phyloP scores from a whole-genome alignment of 1,140 invertebrate genomes.

The Sycobia sp. region DNA sequence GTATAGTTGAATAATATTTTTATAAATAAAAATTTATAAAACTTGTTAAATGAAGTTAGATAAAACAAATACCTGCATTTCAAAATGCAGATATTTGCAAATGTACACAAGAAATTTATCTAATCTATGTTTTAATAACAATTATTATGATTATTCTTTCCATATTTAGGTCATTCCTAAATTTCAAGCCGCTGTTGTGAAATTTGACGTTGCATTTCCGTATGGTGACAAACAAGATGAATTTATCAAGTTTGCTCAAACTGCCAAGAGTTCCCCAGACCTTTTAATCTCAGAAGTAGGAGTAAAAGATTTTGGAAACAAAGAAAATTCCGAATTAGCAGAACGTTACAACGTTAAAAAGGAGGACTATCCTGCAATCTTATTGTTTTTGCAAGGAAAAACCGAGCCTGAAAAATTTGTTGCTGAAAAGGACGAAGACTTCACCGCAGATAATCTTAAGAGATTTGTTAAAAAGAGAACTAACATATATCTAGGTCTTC shows the following conservation, averaged over 20 bases:
- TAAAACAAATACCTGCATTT: too few species aligned
- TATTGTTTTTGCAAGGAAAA: conserved; percentile 76
- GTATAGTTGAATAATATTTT: too few species aligned
- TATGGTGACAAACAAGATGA: conserved; percentile 94
- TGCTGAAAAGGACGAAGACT: conserved; percentile 65
- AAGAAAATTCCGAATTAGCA: conserved; percentile 85
- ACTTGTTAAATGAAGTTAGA: too few species aligned
- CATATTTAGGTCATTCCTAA: conserved; percentile 73
- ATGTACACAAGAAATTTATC: too few species aligned
- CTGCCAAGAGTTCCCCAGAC: conserved; percentile 74
- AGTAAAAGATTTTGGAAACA: conserved; percentile 93
- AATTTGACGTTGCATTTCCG: conserved; percentile 94
- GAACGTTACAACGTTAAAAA: conserved; percentile 78
- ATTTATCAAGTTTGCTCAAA: conserved; percentile 80
- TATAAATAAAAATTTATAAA: too few species aligned
- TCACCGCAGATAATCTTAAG: conserved; percentile 81
- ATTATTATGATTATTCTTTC: too few species aligned
- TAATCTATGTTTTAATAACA: too few species aligned
- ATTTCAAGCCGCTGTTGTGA: conserved; percentile 84
- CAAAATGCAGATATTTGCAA: too few species aligned
- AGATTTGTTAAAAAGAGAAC: conserved; percentile 77
- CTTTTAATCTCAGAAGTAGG: conserved; percentile 86
- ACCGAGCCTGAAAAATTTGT: conserved; percentile 66
- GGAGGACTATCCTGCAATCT: conserved; percentile 80
- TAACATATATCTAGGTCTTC: conserved; percentile 83